These are phyloP conservation scores for Cheilosia scutellata DNA, from an alignment of 2,888 invertebrate genomes.

Conservation along the genomic window DNA sequence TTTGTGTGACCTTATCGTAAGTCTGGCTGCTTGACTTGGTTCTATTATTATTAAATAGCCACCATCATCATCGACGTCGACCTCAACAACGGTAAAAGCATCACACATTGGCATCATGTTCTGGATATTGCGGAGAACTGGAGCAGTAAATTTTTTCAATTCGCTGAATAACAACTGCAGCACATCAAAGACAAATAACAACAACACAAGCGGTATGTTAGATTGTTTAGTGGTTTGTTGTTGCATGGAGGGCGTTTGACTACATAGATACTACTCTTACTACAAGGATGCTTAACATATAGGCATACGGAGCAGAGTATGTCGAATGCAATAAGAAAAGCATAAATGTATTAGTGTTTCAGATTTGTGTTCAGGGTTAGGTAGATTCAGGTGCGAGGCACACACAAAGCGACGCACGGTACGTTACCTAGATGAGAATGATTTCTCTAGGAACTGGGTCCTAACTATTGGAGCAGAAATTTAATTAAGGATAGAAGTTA, in stretches of 20 bases:
- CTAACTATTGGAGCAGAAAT: no score
- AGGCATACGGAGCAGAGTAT: no score
- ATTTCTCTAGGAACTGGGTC: no score
- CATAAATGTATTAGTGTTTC: neutral
- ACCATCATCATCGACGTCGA: neutral
- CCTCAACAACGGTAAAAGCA: neutral
- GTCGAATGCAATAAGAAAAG: no score
- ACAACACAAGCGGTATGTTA: constrained; percentile 78
- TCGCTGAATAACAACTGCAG: constrained; percentile 80
- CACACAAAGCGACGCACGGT: no score
- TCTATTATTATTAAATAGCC: neutral
- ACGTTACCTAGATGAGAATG: no score
- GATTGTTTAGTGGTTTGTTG: neutral
- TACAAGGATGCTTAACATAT: no score
- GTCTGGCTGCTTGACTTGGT: constrained; percentile 20
- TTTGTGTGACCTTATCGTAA: constrained; percentile 8
- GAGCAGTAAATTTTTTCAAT: constrained; percentile 82
- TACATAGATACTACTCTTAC: no score
- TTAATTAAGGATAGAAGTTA: no score
- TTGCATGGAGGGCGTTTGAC: neutral
- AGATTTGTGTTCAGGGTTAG: neutral
- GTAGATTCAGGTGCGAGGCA: no score
- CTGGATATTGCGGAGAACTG: constrained; percentile 81
- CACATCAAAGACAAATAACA: constrained; percentile 79
- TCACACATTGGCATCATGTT: constrained; percentile 78